These are phyloP conservation scores for Cheilosia variabilis DNA, from an alignment of 2,888 invertebrate species.

Conservation along the genomic window DNA sequence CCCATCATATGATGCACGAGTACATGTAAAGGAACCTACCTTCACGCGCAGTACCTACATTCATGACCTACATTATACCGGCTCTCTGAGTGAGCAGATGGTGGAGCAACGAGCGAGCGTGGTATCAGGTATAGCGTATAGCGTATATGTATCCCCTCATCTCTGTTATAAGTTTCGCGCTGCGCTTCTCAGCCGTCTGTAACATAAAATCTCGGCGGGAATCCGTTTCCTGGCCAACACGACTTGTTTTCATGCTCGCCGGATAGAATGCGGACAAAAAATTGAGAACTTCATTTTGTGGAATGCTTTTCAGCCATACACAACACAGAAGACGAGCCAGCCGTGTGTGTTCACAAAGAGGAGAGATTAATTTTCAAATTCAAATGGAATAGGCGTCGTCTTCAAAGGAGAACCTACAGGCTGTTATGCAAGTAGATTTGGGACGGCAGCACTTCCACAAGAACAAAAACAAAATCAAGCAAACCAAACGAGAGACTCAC, in stretches of 20 bases:
- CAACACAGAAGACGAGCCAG: constrained; percentile 25
- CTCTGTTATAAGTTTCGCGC: constrained; percentile 6
- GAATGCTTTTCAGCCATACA: constrained; percentile 58
- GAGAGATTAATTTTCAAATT: constrained; percentile 46
- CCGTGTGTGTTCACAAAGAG: constrained; percentile 36
- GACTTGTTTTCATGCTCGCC: constrained; percentile 54
- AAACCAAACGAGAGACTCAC: background rate
- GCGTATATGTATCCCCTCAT: background rate
- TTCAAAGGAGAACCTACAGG: constrained; percentile 51
- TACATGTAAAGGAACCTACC: background rate
- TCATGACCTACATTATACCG: no score
- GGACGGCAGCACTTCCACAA: constrained; percentile 31
- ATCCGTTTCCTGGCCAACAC: constrained; percentile 30
- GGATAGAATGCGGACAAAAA: constrained; percentile 73
- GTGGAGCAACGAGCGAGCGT: background rate
- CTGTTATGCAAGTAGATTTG: constrained; percentile 9
- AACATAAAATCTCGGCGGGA: constrained; percentile 37
- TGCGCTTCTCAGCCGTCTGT: constrained; percentile 4
- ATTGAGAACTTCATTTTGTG: constrained; percentile 75
- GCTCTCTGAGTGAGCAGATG: background rate
- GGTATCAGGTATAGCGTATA: background rate
- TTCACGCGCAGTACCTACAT: background rate
- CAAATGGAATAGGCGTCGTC: constrained; percentile 39
- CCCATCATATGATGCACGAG: background rate
- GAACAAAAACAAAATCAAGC: background rate